These are phyloP conservation scores for Heteromurus nitidus DNA, from an alignment of 2,888 invertebrate genomes.

Conservation along the genomic window DNA sequence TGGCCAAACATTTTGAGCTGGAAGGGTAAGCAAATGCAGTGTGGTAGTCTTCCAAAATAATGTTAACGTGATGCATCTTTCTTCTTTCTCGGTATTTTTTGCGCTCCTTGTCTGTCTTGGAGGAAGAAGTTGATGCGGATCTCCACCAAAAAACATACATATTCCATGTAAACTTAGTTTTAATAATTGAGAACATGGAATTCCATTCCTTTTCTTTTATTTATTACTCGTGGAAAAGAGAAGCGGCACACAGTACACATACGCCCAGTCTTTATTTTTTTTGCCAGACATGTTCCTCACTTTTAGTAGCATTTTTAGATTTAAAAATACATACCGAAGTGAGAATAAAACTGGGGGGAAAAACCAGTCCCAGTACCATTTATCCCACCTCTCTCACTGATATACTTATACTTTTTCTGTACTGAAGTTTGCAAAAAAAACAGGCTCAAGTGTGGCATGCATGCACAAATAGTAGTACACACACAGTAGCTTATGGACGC, in stretches of 20 bases:
- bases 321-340: not conserved
- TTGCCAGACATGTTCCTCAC: not conserved
- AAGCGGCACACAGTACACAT: not conserved
- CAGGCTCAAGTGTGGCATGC: not conserved
- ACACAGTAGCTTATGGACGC: not conserved
- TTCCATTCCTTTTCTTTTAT: not conserved
- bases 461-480: not conserved
- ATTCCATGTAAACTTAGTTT: conserved; percentile 6
- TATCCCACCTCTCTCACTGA: not conserved
- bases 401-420: not conserved
- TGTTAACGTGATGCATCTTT: not conserved
- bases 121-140: too few relatives aligned
- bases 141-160: not conserved
- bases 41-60: not conserved
- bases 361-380: not conserved
- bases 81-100: not conserved
- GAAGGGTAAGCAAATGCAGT: not conserved
- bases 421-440: not conserved
- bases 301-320: not conserved
- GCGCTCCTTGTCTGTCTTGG: not conserved
- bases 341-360: not conserved
- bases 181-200: conserved; percentile 9
- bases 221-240: not conserved
- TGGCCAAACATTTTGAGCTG: too few relatives aligned
- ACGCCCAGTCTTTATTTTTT: not conserved